Evolutionary conservation across 2,113 vertebrate species (phyloP), one percentile per base, ranked within the genome.

Genomic region (Python bivittatus): DNA sequence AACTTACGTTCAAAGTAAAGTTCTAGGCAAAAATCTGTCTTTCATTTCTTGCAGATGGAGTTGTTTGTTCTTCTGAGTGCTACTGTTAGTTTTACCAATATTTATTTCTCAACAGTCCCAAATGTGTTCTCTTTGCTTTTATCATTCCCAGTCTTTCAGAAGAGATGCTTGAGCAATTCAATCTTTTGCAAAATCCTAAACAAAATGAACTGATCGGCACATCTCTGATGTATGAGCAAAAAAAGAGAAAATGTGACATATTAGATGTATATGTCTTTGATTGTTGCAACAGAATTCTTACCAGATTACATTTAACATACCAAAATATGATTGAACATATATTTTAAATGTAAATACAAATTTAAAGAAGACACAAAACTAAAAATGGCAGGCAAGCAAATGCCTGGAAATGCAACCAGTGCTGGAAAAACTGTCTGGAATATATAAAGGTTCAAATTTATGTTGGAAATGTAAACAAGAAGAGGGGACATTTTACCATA

Each of bases 11-110:
- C 94, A 97, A 97, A 98, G 93, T 92, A 91, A 97, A 95, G 48
- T 95, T 97, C 90, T 92, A 93, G 88, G 94, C 88, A 91, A 96
- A 96, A 97, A 96, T 96, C 91, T 94, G 88, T 25, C 84, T 96
- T 93, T 97, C 94, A 96, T 97, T 97, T 94, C 93, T 97, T 97
- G 94, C 96, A 97, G 96, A 97, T 96, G 95, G 92, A 92, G 89
- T 11, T 88, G 13, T 89, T 96, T 94, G 89, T 86, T 95, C 92
- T 93, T 94, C 91, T 92, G 90, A 72, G 84, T 95, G 93, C 92
- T 96, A 83, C 38, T 93, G 56, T 92, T 94, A 94, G 85, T 93
- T 94, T 90, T 94, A 91, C 64, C 93, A 90, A 42, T n/a, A 83
- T 86, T 85, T 91, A 79, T 89, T 93, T 94, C 93, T 96, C 84